These are phyloP conservation scores for Heliconius hermathena DNA, from an alignment of 1,140 invertebrate species.

Conservation along the genomic window DNA sequence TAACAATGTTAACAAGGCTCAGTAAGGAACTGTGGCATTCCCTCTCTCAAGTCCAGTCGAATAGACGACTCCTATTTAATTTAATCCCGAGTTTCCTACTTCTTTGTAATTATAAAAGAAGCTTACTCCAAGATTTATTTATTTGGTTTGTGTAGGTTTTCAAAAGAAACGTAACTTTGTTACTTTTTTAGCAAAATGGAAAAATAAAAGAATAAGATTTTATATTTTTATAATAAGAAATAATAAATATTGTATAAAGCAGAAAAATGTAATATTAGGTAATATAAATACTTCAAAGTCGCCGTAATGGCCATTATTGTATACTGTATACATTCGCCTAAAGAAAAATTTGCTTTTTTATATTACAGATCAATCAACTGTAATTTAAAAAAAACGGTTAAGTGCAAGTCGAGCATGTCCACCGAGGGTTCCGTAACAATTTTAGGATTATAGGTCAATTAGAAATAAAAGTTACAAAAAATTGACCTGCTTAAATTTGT, in stretches of 20 bases:
- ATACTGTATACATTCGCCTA: not conserved
- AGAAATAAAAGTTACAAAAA: no score
- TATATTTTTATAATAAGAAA: not conserved
- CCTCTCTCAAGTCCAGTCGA: not conserved
- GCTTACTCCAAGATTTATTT: slow-evolving; percentile 2
- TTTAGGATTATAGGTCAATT: no score
- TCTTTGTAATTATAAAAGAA: slow-evolving; percentile 8
- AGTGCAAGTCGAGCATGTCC: no score
- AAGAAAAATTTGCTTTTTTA: not conserved
- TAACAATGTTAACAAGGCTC: not conserved
- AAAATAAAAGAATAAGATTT: not conserved
- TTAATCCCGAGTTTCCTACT: not conserved
- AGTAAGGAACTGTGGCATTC: not conserved
- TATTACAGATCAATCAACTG: no score
- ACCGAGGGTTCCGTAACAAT: no score
- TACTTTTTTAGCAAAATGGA: not conserved
- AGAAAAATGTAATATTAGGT: not conserved
- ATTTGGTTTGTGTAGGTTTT: not conserved
- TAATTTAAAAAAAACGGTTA: no score
- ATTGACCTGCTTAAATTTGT: no score
- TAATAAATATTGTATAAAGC: not conserved
- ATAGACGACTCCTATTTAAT: not conserved
- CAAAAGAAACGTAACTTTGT: not conserved
- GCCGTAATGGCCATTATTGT: not conserved
- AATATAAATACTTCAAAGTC: not conserved